Base-by-base conservation (phyloP, 2,888 invertebrate genomes). In the Microplitis manilae region DNA sequence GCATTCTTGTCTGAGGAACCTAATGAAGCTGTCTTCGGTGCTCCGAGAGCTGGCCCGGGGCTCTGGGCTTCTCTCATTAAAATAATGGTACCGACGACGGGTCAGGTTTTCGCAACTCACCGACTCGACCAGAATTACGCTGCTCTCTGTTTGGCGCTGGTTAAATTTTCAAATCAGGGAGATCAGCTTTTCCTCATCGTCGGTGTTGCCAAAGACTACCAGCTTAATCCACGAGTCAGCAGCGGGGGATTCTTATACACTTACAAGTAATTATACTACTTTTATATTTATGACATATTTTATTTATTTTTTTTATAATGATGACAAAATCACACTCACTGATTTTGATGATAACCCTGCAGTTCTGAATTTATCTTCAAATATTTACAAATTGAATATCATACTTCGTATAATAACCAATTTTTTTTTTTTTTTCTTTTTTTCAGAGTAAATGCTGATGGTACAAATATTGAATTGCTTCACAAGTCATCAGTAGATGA, bases 101-200 rank as follows among this genome's bases (percentile, higher is more conserved):
- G 96, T 0, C 93, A 92, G 77, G 97, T 97, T 0, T 92, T 95
- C 79, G 94, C 94, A 86, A 92, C 93, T 78, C 92, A 97, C 80
- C 93, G 96, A 65, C 91, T 99, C 62, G 96, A 97, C 81, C 99
- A 99, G 90, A 99, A 99, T 90, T 97, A 98, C 89, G 98, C 99
- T 0, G 98, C 98, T 0, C 94, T 97, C 90, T 96, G 94, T 83
- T 91, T 96, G 87, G 94, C 96, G 62, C 91, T 98, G 75, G 93
- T 96, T 59, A 95, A 96, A 85, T 98, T 98, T 91, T 92, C 92
- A 6, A 92, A 91, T 83, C 92, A 93, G 79, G 93, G 94, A 67
- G 92, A 92, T 77, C 92, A 92, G 82, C 91, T 92, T 82, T 94
- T 92, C 86, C 90, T 94, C 0, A 89, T 90, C 1, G 95, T 99